Conservation (phyloP, 2,113 vertebrate genomes). For the Gobius niger region DNA sequence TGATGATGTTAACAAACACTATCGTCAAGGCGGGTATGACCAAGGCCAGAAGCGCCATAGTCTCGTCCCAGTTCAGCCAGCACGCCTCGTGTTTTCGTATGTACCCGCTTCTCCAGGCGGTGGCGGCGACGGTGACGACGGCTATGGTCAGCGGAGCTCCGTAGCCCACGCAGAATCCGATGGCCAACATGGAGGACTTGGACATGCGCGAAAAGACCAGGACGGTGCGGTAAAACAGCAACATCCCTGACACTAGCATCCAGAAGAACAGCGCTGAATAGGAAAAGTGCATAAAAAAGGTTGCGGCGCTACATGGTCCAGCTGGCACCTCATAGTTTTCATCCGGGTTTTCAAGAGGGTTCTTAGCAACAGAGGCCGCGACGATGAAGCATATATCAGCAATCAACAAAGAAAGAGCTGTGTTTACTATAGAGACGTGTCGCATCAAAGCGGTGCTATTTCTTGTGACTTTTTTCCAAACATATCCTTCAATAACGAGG, state of each 20-base stretch:
- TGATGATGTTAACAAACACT: conserved; percentile 67
- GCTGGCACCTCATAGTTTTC: conserved; percentile 7
- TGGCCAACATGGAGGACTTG: conserved; percentile 34
- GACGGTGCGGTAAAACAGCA: conserved; percentile 81
- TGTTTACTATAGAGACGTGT: conserved; percentile 77
- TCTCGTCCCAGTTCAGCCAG: conserved; percentile 83
- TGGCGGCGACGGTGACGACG: conserved; percentile 77
- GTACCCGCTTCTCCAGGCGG: conserved; percentile 67
- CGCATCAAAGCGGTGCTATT: conserved; percentile 79
- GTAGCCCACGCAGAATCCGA: conserved; percentile 77
- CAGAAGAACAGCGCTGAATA: conserved; percentile 88
- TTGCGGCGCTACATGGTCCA: conserved; percentile 69
- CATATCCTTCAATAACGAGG: conserved; percentile 76
- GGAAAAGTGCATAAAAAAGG: conserved; percentile 74
- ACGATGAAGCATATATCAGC: conserved; percentile 71
- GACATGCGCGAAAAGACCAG: conserved; percentile 65
- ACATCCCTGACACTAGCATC: conserved; percentile 83
- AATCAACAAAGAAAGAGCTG: conserved; percentile 59
- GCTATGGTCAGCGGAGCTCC: conserved; percentile 80
- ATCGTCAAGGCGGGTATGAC: conserved; percentile 75
- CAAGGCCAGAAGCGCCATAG: conserved; percentile 82
- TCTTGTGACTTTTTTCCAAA: conserved; percentile 78
- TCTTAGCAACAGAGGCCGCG: conserved; percentile 35
- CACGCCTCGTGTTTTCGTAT: conserved; percentile 57
- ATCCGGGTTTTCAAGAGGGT: conserved; percentile 8